These are phyloP conservation scores for Sebastes wilsoni DNA, from an alignment of 2,797 vertebrate genomes.

Conservation along the genomic window DNA sequence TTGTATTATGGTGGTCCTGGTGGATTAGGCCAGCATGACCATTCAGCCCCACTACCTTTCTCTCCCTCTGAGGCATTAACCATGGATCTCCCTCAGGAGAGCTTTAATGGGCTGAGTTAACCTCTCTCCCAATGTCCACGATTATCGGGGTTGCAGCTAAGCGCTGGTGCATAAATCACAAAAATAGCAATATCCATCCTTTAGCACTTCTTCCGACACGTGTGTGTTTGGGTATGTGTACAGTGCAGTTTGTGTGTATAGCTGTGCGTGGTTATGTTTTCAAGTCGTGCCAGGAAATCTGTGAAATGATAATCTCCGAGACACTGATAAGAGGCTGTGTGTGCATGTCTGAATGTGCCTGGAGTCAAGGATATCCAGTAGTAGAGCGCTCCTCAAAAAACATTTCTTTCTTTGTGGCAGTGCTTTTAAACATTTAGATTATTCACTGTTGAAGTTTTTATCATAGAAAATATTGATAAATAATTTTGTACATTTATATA, in stretches of 20 bases:
- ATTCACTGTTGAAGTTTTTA: not conserved
- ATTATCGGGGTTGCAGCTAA: slow-evolving; percentile 24
- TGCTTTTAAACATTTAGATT: not conserved
- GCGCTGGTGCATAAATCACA: slow-evolving; percentile 1
- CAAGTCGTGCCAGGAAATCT: slow-evolving; percentile 6
- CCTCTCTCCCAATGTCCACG: slow-evolving; percentile 39
- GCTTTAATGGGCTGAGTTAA: slow-evolving; percentile 63
- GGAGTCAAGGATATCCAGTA: slow-evolving; percentile 30
- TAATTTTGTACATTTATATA: not conserved
- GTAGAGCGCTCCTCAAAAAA: not conserved
- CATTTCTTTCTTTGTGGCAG: not conserved
- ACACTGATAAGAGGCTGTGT: slow-evolving; percentile 38
- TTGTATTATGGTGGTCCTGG: slow-evolving; percentile 19
- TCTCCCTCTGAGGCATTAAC: slow-evolving; percentile 46
- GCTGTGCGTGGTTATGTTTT: slow-evolving; percentile 5
- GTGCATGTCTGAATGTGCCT: slow-evolving; percentile 25
- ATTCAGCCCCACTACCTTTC: slow-evolving; percentile 43
- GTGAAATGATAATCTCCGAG: slow-evolving; percentile 25
- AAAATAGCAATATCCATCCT: slow-evolving; percentile 44
- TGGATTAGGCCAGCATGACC: slow-evolving; percentile 41
- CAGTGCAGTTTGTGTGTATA: not conserved
- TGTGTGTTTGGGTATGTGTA: not conserved
- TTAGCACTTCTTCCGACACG: slow-evolving; percentile 6
- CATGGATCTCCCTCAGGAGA: slow-evolving; percentile 45
- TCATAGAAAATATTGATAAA: not conserved